Conservation (phyloP, 2,888 invertebrate species). For the Eueremaeus valkanovi region DNA sequence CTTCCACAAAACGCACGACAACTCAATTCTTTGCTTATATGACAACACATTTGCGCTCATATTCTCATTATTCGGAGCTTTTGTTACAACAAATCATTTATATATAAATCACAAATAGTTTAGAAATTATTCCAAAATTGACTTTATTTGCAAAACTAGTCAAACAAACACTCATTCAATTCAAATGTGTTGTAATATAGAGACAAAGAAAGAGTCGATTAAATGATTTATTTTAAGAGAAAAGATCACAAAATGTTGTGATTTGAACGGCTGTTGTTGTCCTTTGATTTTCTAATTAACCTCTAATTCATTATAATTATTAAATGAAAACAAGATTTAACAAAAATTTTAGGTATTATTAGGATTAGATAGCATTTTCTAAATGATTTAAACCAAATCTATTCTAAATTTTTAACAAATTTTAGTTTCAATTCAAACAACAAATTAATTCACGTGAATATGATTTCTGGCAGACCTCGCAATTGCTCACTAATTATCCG, state of each 20-base stretch:
- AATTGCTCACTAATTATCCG: not conserved
- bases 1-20: conserved; percentile 24
- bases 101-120: not conserved
- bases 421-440: not conserved
- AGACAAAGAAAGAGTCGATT: not conserved
- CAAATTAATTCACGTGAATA: not conserved
- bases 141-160: conserved; percentile 28
- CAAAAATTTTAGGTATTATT: not conserved
- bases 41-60: not conserved
- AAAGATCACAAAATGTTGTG: not conserved
- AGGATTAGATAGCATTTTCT: not conserved
- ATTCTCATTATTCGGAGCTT: conserved; percentile 19
- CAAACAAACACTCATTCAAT: not conserved
- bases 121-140: conserved; percentile 12
- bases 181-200: not conserved
- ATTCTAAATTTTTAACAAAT: not conserved
- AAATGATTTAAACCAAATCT: not conserved
- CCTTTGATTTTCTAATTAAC: not conserved
- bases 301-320: not conserved
- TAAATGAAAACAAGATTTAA: not conserved
- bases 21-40: not conserved
- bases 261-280: conserved; percentile 19
- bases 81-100: conserved; percentile 13
- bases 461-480: not conserved
- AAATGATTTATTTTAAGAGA: not conserved